A percentile compares a stretch with the other conserved stretches of the same genome.
phyloP scores from a whole-genome alignment of 35 echinoderm and acorn worm species.

The Anneissia japonica region DNA sequence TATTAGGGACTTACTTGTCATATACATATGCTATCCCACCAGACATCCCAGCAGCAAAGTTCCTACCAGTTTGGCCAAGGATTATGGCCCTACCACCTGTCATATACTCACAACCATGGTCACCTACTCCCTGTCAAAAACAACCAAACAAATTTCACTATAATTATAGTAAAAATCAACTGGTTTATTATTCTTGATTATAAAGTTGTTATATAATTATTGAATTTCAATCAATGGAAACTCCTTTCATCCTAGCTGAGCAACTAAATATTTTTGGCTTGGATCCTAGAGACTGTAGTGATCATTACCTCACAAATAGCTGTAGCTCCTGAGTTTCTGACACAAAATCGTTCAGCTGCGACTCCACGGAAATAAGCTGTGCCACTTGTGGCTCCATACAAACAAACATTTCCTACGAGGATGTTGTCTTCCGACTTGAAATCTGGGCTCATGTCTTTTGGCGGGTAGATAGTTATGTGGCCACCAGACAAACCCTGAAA shows the following conservation, averaged over 20 bases:
- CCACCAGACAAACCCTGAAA: slow-evolving; percentile 87
- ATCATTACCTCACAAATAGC: slow-evolving; percentile 64
- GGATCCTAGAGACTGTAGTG: not conserved
- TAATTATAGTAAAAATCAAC: not conserved
- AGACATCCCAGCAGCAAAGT: slow-evolving; percentile 99
- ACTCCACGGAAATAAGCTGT: slow-evolving; percentile 86
- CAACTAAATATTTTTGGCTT: too few species aligned
- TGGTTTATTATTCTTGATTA: not conserved
- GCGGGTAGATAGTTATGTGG: slow-evolving; percentile 74
- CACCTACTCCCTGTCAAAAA: slow-evolving; percentile 61
- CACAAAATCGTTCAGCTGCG: slow-evolving; percentile 92
- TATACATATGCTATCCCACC: slow-evolving; percentile 93
- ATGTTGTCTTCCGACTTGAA: slow-evolving; percentile 88
- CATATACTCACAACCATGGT: slow-evolving; percentile 99
- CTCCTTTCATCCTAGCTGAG: too few species aligned
- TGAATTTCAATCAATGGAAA: too few species aligned
- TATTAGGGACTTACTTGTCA: slow-evolving; percentile 41
- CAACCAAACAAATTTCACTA: not conserved
- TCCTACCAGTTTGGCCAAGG: slow-evolving; percentile 74
- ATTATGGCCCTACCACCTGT: slow-evolving; percentile 83
- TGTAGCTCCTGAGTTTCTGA: slow-evolving; percentile 91
- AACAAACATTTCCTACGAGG: slow-evolving; percentile 85
- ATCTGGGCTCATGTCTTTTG: slow-evolving; percentile 51
- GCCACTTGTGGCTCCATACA: slow-evolving; percentile 92
- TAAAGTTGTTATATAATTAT: not conserved